These are phyloP conservation scores for Catalaphyllia jardinei DNA, from an alignment of 64 coral and sea anemone genomes.

Conservation along the genomic window DNA sequence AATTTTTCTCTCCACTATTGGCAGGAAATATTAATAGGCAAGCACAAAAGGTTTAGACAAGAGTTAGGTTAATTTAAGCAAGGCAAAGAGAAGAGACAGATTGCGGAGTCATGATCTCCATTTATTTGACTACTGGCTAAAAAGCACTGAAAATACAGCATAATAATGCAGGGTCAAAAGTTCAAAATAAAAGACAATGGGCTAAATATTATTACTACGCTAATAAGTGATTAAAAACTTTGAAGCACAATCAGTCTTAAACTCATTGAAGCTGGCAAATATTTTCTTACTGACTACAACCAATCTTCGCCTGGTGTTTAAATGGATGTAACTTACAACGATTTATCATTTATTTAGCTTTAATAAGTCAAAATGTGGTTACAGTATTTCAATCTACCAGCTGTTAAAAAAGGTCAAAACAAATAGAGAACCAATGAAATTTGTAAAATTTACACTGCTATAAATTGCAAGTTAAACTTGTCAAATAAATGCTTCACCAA, in stretches of 20 bases:
- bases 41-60: background rate
- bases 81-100: slow-evolving; percentile 5
- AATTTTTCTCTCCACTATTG: too few relatives aligned
- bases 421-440: background rate
- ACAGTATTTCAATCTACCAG: background rate
- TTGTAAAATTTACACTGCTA: slow-evolving; percentile 32
- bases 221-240: background rate
- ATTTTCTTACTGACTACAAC: background rate
- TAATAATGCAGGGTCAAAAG: background rate
- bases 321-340: background rate
- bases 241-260: background rate
- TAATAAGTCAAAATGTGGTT: background rate
- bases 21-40: background rate
- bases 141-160: background rate
- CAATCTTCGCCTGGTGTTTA: background rate
- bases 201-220: background rate
- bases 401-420: slow-evolving; percentile 17
- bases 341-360: background rate
- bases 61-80: background rate
- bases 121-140: slow-evolving; percentile 48
- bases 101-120: slow-evolving; percentile 3
- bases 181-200: background rate
- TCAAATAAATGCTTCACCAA: slow-evolving; percentile 7
- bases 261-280: background rate
- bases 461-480: slow-evolving; percentile 22